These are phyloP conservation scores for Ectemnius cavifrons DNA, from an alignment of 2,888 invertebrate genomes.

Conservation along the genomic window DNA sequence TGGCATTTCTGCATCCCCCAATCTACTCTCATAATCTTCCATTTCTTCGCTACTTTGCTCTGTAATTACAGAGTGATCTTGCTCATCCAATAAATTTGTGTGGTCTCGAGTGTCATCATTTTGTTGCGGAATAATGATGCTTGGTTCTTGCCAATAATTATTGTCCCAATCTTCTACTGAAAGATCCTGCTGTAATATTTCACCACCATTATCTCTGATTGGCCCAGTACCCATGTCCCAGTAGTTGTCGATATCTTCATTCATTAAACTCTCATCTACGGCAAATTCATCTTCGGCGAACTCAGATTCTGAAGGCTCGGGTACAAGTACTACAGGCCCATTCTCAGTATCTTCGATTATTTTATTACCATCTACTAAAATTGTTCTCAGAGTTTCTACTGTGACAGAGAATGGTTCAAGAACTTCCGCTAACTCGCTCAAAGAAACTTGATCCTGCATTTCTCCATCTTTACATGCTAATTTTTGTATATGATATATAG, in stretches of 20 bases:
- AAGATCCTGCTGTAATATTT: slow-evolving; percentile 12
- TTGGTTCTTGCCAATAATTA: slow-evolving; percentile 50
- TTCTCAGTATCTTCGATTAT: slow-evolving; percentile 53
- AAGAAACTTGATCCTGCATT: slow-evolving; percentile 69
- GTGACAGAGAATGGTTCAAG: slow-evolving; percentile 59
- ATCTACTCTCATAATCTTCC: neutral
- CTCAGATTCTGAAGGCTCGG: slow-evolving; percentile 45
- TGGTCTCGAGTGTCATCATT: slow-evolving; percentile 17
- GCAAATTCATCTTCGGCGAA: slow-evolving; percentile 7
- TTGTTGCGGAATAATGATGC: slow-evolving; percentile 45
- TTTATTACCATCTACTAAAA: slow-evolving; percentile 66
- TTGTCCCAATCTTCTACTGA: slow-evolving; percentile 39
- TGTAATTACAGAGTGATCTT: slow-evolving; percentile 5
- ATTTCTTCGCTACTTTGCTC: neutral
- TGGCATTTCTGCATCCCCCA: neutral
- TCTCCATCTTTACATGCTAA: slow-evolving; percentile 52
- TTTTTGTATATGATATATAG: slow-evolving; percentile 63
- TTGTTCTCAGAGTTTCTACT: slow-evolving; percentile 52
- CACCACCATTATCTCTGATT: slow-evolving; percentile 22
- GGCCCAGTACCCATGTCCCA: slow-evolving; percentile 51
- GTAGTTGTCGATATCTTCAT: slow-evolving; percentile 27
- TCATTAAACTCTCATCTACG: neutral
- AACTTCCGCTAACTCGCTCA: slow-evolving; percentile 66
- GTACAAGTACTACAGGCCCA: slow-evolving; percentile 61
- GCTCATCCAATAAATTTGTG: slow-evolving; percentile 40